Conservation (phyloP, 2,113 vertebrate genomes). For the Etia nguti region DNA sequence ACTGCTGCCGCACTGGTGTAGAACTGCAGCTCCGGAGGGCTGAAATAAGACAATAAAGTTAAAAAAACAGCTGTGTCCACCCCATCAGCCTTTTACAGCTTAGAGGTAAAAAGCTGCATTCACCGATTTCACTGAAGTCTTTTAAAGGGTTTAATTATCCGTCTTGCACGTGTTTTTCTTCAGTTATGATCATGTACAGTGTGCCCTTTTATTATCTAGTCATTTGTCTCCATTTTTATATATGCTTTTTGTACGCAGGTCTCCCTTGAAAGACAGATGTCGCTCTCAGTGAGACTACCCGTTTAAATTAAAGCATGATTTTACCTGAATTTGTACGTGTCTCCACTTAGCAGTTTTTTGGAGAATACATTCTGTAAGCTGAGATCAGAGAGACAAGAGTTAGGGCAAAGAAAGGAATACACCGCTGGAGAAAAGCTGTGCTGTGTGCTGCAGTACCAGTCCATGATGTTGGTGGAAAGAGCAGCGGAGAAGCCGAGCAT, state of each 20-base stretch:
- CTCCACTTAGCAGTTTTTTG: conserved; percentile 93
- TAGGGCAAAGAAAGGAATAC: not conserved
- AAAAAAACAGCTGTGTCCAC: not conserved
- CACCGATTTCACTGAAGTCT: not conserved
- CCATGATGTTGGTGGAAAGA: conserved; percentile 96
- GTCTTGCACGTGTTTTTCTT: not conserved
- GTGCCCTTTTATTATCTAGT: not conserved
- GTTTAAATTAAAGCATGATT: not conserved
- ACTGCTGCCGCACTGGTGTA: conserved; percentile 91
- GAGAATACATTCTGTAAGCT: conserved; percentile 98
- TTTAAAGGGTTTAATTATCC: not conserved
- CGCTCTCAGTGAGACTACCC: not conserved
- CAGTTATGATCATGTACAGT: not conserved
- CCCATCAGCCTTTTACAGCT: not conserved
- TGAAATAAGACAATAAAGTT: conserved; percentile 30
- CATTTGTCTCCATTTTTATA: not conserved
- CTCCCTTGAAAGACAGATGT: not conserved
- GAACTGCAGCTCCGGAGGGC: conserved; percentile 93
- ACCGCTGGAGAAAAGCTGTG: not conserved
- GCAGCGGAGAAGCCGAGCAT: conserved; percentile 91
- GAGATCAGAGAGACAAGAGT: conserved; percentile 18
- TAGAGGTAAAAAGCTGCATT: not conserved
- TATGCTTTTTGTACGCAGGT: not conserved
- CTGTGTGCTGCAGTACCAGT: conserved; percentile 78
- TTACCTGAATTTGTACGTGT: conserved; percentile 94